Conservation (phyloP, 2,888 invertebrate species). For the Rhagonycha lutea region DNA sequence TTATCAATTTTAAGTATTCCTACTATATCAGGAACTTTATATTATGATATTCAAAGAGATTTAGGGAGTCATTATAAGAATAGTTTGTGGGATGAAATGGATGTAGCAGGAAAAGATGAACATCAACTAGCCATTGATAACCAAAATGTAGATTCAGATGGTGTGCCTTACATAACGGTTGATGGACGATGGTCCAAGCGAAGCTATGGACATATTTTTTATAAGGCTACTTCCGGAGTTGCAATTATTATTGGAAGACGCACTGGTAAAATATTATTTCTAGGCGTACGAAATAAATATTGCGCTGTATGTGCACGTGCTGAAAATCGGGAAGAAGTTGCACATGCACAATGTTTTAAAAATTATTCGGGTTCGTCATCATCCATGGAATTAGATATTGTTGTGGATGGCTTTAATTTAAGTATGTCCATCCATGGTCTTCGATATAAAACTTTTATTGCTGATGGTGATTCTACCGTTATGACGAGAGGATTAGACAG, state of each 20-base stretch:
- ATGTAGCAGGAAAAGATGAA: slow-evolving; percentile 18
- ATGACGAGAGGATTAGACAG: not conserved
- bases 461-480: slow-evolving; percentile 1
- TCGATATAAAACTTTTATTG: not conserved
- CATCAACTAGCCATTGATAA: slow-evolving; percentile 1
- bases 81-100: not conserved
- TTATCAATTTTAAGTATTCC: not conserved
- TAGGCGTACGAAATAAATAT: slow-evolving; percentile 7
- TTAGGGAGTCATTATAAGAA: not conserved
- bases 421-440: not conserved
- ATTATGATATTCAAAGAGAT: not conserved
- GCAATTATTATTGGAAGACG: slow-evolving; percentile 1
- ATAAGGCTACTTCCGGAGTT: slow-evolving; percentile 14
- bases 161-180: slow-evolving; percentile 20
- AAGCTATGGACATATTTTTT: slow-evolving; percentile 25
- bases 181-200: slow-evolving; percentile 29
- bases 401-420: slow-evolving; percentile 3
- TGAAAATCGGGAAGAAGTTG: not conserved
- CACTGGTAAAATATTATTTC: slow-evolving; percentile 1
- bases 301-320: not conserved
- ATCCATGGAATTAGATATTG: slow-evolving; percentile 6
- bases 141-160: slow-evolving; percentile 13
- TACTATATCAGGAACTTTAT: not conserved
- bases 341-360: not conserved
- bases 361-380: slow-evolving; percentile 1